Evolutionary conservation across 1,140 invertebrate genomes (phyloP), one percentile per base, ranked within the genome.

Genomic region (Caenorhabditis brenneri): DNA sequence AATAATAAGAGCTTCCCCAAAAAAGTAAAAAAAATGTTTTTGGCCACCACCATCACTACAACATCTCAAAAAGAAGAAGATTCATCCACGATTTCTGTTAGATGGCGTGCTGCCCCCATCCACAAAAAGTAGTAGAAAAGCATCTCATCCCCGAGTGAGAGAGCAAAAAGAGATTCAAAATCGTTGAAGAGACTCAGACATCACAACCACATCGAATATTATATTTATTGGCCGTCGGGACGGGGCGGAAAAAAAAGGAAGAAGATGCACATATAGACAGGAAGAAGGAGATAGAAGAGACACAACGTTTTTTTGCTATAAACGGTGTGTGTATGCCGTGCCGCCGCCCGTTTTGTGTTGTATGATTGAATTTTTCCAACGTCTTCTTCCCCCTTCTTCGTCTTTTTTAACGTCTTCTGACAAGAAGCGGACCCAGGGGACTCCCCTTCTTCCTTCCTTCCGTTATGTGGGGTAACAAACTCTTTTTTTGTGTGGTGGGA

Each of bases 301-400:
- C n/a, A n/a, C n/a, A 24, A 33, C 4, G 58, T 24, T 22, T 31
- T 36, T 19, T 39, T 24, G 33, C 36, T 74, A 74, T 74, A 74
- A 74, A 74, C 65, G 65, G 65, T 74, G 65, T 46, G 58, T 31
- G 5, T n/a, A n/a, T n/a, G n/a, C n/a, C n/a, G n/a, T n/a, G n/a
- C 58, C n/a, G 6, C 58, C 39, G 5, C 39, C 5, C 12, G 39
- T 42, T 42, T 42, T 42, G 39, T 42, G 29, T 42, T 42, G 65
- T 74, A 74, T 74, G 65, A 74, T 74, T 74, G 65, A 74, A 74
- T 46, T 74, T 74, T 74, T 74, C 33, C 2, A 31, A 65, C 60
- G 33, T 65, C 65, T 31, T 42, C 36, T 1, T 42, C n/a, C 12
- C 31, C 22, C 27, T 27, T 27, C 24, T 29, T 2, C 22, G 1